A percentile compares a stretch with the other conserved stretches of the same genome.
phyloP scores from a whole-genome alignment of 1,140 invertebrate species.

The Anthonomus grandis region DNA sequence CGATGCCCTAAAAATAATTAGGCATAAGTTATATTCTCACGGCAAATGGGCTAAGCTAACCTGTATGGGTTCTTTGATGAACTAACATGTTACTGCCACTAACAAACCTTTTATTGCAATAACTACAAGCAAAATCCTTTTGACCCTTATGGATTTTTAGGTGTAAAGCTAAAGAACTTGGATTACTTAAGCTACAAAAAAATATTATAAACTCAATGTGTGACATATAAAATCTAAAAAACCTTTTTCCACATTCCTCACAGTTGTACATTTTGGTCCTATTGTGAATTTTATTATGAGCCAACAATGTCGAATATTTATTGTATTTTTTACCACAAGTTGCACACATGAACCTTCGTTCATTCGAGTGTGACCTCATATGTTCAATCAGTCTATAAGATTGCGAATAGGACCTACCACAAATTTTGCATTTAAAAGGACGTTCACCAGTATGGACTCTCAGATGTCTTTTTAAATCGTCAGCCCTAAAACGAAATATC shows the following conservation, averaged over 20 bases:
- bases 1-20: constrained; percentile 45
- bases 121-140: constrained; percentile 67
- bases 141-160: constrained; percentile 68
- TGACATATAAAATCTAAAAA: constrained; percentile 9
- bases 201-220: background rate
- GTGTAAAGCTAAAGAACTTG: constrained; percentile 52
- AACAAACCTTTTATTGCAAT: constrained; percentile 64
- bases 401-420: constrained; percentile 50
- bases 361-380: constrained; percentile 60
- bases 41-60: constrained; percentile 16
- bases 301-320: constrained; percentile 43
- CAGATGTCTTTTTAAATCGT: constrained; percentile 55
- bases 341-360: constrained; percentile 59
- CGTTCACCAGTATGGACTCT: constrained; percentile 56
- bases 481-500: constrained; percentile 20
- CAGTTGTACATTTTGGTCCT: constrained; percentile 45
- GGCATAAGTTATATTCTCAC: background rate
- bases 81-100: constrained; percentile 48
- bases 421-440: constrained; percentile 58
- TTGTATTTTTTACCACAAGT: constrained; percentile 54
- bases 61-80: constrained; percentile 54
- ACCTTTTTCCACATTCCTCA: constrained; percentile 44
- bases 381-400: constrained; percentile 56
- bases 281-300: constrained; percentile 49
- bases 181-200: constrained; percentile 38